Conservation (phyloP, 2,113 vertebrate genomes). For the Callipepla squamata region DNA sequence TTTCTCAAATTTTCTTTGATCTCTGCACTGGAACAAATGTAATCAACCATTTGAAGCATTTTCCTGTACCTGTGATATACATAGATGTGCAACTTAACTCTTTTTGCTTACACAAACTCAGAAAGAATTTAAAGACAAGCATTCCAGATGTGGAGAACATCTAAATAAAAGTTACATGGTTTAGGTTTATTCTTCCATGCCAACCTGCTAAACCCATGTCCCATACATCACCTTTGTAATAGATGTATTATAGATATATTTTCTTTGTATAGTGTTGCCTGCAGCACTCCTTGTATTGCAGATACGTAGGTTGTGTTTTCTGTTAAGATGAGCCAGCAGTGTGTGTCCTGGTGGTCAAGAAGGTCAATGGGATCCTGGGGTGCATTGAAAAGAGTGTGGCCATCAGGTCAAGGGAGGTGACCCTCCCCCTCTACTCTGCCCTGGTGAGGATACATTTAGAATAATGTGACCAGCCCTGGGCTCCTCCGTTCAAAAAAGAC, state of each 20-base stretch:
- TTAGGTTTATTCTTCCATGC: not conserved
- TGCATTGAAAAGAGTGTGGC: no score
- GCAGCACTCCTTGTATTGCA: not conserved
- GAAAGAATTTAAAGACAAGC: not conserved
- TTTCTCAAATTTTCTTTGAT: not conserved
- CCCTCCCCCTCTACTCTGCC: no score
- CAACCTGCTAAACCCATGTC: not conserved
- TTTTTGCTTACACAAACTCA: not conserved
- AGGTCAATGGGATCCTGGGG: no score
- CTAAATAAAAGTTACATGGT: not conserved
- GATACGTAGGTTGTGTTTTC: not conserved
- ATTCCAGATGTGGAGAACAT: not conserved
- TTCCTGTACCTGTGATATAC: not conserved
- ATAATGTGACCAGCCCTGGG: no score
- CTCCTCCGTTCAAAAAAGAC: no score
- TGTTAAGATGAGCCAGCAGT: not conserved
- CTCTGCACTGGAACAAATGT: not conserved
- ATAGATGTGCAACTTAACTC: not conserved
- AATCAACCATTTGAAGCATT: not conserved
- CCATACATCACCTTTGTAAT: not conserved
- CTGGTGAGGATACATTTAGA: no score
- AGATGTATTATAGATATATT: not conserved
- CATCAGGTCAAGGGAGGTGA: no score
- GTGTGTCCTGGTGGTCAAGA: no score
- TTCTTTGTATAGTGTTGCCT: not conserved